These are phyloP conservation scores for Trogon melanurus DNA, from an alignment of 2,113 vertebrate species.

Conservation along the genomic window DNA sequence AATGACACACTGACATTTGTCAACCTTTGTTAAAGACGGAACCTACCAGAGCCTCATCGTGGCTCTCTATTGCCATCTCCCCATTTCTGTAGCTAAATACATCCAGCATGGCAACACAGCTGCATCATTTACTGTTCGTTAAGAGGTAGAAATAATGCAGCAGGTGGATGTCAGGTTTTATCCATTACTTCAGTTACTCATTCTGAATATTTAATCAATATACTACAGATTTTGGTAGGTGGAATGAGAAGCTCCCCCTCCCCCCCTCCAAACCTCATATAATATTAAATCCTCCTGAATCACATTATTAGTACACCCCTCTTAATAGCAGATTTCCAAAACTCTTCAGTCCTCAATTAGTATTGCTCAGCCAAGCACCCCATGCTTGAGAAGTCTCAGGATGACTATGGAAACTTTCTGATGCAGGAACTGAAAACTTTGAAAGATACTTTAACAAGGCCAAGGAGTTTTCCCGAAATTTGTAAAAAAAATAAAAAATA, in stretches of 20 bases:
- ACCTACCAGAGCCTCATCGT: background rate
- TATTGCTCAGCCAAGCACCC: background rate
- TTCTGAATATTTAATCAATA: background rate
- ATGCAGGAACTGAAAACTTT: background rate
- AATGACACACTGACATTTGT: background rate
- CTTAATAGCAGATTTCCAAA: background rate
- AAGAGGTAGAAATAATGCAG: background rate
- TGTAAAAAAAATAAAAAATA: background rate
- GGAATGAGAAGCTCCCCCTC: background rate
- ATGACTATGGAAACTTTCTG: background rate
- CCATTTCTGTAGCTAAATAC: background rate
- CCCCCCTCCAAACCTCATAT: background rate
- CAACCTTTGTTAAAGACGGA: background rate
- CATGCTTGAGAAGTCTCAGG: background rate
- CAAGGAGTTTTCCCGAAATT: background rate
- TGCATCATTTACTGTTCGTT: background rate
- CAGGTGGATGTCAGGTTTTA: background rate
- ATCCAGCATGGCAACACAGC: background rate
- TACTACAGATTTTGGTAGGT: background rate
- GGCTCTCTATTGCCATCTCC: background rate
- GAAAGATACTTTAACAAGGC: background rate
- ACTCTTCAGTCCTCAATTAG: background rate
- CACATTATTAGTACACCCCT: background rate
- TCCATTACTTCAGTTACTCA: background rate
- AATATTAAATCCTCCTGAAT: background rate